Conservation (phyloP, 2,797 vertebrate species). For the Poecile montanus region DNA sequence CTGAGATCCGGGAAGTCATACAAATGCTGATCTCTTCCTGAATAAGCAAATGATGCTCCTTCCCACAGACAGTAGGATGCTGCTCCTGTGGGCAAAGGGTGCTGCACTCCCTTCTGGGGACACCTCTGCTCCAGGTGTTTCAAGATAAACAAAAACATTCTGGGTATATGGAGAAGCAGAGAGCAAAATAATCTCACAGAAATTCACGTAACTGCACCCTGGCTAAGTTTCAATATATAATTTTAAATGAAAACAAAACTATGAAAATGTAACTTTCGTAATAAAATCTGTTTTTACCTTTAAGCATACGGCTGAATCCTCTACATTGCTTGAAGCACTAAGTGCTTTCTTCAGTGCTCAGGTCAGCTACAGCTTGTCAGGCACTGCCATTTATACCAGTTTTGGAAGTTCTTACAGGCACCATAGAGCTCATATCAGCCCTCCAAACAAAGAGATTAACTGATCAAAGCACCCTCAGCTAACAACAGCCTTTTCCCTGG, state of each 20-base stretch:
- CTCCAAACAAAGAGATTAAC: slow-evolving; percentile 49
- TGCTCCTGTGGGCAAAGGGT: neutral
- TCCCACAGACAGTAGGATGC: neutral
- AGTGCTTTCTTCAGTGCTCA: neutral
- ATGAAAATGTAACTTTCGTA: accelerated
- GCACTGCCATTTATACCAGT: slow-evolving; percentile 9
- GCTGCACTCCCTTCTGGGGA: neutral
- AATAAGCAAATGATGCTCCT: neutral
- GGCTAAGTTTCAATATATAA: neutral
- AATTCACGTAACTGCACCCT: neutral
- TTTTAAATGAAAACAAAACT: neutral
- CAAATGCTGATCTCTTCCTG: slow-evolving; percentile 12
- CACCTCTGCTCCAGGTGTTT: neutral
- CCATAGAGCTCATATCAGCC: neutral
- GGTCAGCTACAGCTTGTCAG: slow-evolving; percentile 17
- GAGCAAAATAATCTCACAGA: neutral
- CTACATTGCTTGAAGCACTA: neutral
- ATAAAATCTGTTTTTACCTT: neutral
- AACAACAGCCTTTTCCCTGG: slow-evolving; percentile 29
- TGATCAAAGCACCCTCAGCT: slow-evolving; percentile 49
- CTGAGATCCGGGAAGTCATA: neutral
- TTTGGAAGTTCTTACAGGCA: slow-evolving; percentile 39
- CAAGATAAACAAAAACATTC: neutral
- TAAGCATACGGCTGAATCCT: neutral
- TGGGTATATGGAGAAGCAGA: neutral